A percentile compares a stretch with the other conserved stretches of the same genome.
Conservation (phyloP, 2,888 invertebrate genomes). For the Orgyia antiqua region DNA sequence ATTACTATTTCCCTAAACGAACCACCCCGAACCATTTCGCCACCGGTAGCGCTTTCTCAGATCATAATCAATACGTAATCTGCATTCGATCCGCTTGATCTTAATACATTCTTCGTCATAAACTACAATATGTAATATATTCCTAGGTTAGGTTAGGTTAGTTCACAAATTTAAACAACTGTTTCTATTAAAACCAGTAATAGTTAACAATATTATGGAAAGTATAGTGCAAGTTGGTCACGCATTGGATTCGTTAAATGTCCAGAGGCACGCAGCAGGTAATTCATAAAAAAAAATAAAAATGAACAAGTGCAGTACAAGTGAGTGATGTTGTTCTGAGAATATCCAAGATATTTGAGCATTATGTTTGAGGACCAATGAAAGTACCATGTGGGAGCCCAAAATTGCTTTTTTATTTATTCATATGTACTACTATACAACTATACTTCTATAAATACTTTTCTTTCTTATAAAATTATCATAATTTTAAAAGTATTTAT, state of each 20-base stretch:
- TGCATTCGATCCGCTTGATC: slow-evolving; percentile 36
- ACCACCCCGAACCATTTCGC: too few relatives aligned
- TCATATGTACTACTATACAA: too few relatives aligned
- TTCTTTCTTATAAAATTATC: too few relatives aligned
- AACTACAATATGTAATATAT: too few relatives aligned
- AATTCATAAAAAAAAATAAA: slow-evolving; percentile 31
- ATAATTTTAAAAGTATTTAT: too few relatives aligned
- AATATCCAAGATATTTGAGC: slow-evolving; percentile 11
- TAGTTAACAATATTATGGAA: slow-evolving; percentile 6
- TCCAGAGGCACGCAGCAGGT: slow-evolving; percentile 38
- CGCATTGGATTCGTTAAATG: slow-evolving; percentile 35
- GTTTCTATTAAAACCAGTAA: slow-evolving; percentile 2
- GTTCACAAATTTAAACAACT: neutral
- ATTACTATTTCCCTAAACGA: too few relatives aligned
- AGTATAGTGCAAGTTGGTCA: too few relatives aligned
- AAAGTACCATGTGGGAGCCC: slow-evolving; percentile 1
- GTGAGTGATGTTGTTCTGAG: slow-evolving; percentile 31
- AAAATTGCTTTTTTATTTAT: too few relatives aligned
- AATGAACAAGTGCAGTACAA: slow-evolving; percentile 32
- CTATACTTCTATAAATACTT: too few relatives aligned
- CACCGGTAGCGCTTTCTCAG: slow-evolving; percentile 35
- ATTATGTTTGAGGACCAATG: neutral
- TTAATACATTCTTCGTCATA: slow-evolving; percentile 19
- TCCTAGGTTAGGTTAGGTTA: too few relatives aligned
- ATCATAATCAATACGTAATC: slow-evolving; percentile 44